Evolutionary conservation across 2,888 invertebrate genomes (phyloP).

Genomic region (Leptopilina syphax): DNA sequence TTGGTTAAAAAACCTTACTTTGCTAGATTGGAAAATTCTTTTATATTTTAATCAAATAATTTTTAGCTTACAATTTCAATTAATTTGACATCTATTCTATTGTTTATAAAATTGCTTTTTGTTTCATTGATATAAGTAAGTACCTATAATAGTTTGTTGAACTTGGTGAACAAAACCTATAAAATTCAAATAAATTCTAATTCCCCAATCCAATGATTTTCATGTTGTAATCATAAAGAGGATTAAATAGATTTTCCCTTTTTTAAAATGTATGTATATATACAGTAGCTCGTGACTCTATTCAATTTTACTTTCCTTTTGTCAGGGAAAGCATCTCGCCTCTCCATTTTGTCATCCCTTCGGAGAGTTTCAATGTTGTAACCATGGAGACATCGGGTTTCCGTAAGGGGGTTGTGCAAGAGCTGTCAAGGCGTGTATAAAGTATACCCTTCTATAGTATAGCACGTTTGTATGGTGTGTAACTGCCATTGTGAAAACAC

Average conservation of each 20-base stretch:
- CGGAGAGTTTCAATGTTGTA: conserved; percentile 74
- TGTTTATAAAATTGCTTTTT: too few relatives aligned
- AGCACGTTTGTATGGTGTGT: conserved; percentile 59
- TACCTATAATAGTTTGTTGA: too few relatives aligned
- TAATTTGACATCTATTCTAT: background rate
- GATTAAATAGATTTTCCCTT: background rate
- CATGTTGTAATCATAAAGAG: background rate
- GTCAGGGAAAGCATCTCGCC: conserved; percentile 66
- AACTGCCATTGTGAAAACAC: conserved; percentile 70
- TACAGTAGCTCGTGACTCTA: conserved; percentile 35
- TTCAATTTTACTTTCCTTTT: conserved; percentile 58
- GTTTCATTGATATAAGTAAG: too few relatives aligned
- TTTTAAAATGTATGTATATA: background rate
- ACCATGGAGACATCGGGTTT: conserved; percentile 75
- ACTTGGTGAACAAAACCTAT: too few relatives aligned
- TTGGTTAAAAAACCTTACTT: too few relatives aligned
- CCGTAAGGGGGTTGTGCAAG: conserved; percentile 70
- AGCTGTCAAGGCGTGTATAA: conserved; percentile 67
- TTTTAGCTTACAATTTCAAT: background rate
- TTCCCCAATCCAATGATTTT: background rate
- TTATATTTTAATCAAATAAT: too few relatives aligned
- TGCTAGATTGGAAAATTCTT: too few relatives aligned
- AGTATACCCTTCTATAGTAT: conserved; percentile 39
- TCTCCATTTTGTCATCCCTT: conserved; percentile 76
- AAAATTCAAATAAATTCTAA: background rate